Conservation (phyloP, 2,113 vertebrate species). For the Oreamnos americanus region DNA sequence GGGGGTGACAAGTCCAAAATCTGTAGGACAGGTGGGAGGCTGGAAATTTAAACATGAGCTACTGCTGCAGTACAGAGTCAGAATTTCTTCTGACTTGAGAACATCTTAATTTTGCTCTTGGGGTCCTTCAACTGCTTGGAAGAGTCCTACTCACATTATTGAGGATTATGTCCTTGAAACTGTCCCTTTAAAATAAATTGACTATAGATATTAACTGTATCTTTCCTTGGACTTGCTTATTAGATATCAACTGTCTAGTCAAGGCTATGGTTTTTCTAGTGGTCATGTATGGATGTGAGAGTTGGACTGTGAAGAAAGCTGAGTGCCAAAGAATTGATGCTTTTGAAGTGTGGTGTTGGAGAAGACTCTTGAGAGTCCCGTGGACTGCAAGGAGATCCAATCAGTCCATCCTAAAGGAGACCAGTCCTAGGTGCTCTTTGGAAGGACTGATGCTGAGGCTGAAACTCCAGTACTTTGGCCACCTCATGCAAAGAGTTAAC, state of each 20-base stretch:
- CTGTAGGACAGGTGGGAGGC: fast-evolving
- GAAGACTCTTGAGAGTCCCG: too few species aligned
- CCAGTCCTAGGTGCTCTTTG: too few species aligned
- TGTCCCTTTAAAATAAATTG: background rate
- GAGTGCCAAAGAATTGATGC: too few species aligned
- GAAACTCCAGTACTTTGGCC: too few species aligned
- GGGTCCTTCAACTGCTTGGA: background rate
- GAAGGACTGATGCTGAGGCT: too few species aligned
- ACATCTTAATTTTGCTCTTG: background rate
- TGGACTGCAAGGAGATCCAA: too few species aligned
- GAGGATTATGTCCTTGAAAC: background rate
- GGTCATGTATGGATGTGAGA: too few species aligned
- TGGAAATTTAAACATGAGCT: background rate
- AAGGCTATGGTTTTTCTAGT: too few species aligned
- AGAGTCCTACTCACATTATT: background rate
- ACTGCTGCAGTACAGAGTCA: background rate
- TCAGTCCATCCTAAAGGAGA: too few species aligned
- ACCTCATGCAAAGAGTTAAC: too few species aligned
- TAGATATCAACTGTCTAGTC: background rate
- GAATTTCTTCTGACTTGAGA: background rate
- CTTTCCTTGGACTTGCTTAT: background rate
- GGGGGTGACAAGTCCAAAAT: background rate
- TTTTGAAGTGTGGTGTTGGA: too few species aligned
- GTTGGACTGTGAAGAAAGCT: too few species aligned
- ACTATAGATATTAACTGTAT: background rate